Conservation (phyloP, 2,888 invertebrate genomes). For the Rhagium mordax region DNA sequence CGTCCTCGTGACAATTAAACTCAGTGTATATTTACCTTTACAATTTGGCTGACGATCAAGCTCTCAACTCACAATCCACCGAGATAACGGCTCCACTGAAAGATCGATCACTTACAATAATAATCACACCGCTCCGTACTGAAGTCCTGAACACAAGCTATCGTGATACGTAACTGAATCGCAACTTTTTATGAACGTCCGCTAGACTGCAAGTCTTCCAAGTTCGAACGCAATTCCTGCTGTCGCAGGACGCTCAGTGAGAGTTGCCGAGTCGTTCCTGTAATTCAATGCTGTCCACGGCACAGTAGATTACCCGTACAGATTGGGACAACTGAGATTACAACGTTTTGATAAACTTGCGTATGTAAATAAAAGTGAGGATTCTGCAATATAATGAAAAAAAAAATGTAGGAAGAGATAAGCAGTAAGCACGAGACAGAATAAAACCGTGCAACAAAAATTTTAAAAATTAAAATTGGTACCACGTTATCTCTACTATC, state of each 20-base stretch:
- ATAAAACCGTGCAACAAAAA: neutral
- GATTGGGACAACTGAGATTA: constrained; percentile 12
- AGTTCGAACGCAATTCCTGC: constrained; percentile 32
- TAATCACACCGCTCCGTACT: constrained; percentile 20
- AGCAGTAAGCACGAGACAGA: neutral
- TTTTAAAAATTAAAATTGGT: no score
- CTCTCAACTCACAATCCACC: constrained; percentile 15
- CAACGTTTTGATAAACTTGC: neutral
- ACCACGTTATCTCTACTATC: no score
- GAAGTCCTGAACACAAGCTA: constrained; percentile 30
- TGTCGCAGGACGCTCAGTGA: constrained; percentile 21
- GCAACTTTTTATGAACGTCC: constrained; percentile 36
- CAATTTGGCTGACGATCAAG: constrained; percentile 1
- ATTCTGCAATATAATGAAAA: neutral
- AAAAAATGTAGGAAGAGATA: neutral
- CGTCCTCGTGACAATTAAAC: neutral
- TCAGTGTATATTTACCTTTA: constrained; percentile 28
- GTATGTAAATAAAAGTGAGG: neutral
- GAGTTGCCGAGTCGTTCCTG: constrained; percentile 13
- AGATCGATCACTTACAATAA: constrained; percentile 30
- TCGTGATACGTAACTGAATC: constrained; percentile 36
- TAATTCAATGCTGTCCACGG: constrained; percentile 2
- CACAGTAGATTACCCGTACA: constrained; percentile 4
- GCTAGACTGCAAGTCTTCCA: constrained; percentile 41
- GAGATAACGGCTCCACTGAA: constrained; percentile 32